A percentile compares a stretch with the other conserved stretches of the same genome.
Evolutionary conservation across 2,888 invertebrate genomes (phyloP).

Genomic region (Drosophila silvestris): DNA sequence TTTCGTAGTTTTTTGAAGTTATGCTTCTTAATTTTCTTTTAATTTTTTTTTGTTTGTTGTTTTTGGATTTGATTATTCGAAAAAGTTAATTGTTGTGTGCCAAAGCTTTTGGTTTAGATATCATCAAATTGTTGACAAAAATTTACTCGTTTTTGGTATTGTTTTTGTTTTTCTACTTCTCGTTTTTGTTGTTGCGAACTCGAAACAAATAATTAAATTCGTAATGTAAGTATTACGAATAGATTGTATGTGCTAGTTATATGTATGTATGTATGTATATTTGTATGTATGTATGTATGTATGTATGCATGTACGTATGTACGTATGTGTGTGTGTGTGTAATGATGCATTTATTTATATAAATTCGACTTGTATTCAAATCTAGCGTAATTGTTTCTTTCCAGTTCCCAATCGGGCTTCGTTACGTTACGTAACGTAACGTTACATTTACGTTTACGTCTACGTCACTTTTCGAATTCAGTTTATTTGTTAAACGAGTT

Average conservation of each 20-base stretch:
- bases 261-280: constrained; percentile 9
- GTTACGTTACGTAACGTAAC: constrained; percentile 6
- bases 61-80: constrained; percentile 31
- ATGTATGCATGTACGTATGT: not conserved
- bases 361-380: constrained; percentile 82
- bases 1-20: constrained; percentile 10
- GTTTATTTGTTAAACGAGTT: constrained; percentile 5
- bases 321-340: constrained; percentile 15
- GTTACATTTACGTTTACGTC: not conserved
- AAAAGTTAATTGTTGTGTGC: constrained; percentile 74
- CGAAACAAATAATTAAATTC: constrained; percentile 48
- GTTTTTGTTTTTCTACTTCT: not conserved
- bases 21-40: not conserved
- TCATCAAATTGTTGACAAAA: constrained; percentile 35
- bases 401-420: constrained; percentile 7
- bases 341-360: constrained; percentile 66
- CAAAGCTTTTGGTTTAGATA: constrained; percentile 75
- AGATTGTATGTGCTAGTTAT: constrained; percentile 58
- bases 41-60: not conserved
- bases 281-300: not conserved
- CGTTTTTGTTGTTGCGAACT: constrained; percentile 27
- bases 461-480: constrained; percentile 4
- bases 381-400: constrained; percentile 72
- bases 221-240: constrained; percentile 48
- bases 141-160: constrained; percentile 17